phyloP scores from a whole-genome alignment of 2,113 vertebrate species.

The Crotalus tigris region DNA sequence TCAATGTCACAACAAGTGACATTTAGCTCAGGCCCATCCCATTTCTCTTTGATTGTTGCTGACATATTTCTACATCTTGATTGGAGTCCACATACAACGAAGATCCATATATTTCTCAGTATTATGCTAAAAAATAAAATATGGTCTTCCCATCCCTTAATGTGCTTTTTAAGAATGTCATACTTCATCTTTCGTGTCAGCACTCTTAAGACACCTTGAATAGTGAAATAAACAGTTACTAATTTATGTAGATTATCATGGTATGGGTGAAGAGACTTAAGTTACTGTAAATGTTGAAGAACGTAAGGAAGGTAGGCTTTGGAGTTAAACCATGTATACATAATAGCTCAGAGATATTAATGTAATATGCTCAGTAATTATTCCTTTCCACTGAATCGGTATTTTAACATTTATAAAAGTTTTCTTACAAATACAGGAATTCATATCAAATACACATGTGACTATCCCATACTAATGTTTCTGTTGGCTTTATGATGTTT shows the following conservation, averaged over 20 bases:
- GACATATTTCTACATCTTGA: not conserved
- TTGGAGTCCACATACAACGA: not conserved
- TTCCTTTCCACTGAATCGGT: not conserved
- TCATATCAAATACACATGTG: not conserved
- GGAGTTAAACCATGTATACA: not conserved
- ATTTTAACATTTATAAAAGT: not conserved
- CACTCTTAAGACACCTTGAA: not conserved
- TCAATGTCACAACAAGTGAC: not conserved
- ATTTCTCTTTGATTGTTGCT: too few species aligned
- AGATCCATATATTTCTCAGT: not conserved
- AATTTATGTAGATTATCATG: not conserved
- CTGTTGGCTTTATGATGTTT: not conserved
- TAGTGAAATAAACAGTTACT: not conserved
- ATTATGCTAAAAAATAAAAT: not conserved
- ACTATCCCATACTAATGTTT: not conserved
- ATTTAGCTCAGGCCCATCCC: too few species aligned
- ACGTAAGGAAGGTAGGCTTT: not conserved
- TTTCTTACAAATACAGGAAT: not conserved
- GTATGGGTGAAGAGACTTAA: not conserved
- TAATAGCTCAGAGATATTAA: not conserved
- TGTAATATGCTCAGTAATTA: not conserved
- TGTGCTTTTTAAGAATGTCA: not conserved
- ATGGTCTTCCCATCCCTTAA: not conserved
- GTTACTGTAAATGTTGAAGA: not conserved
- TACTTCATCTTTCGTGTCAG: not conserved